Evolutionary conservation across 2,797 vertebrate species (phyloP).

Genomic region (Threskiornis aethiopicus): DNA sequence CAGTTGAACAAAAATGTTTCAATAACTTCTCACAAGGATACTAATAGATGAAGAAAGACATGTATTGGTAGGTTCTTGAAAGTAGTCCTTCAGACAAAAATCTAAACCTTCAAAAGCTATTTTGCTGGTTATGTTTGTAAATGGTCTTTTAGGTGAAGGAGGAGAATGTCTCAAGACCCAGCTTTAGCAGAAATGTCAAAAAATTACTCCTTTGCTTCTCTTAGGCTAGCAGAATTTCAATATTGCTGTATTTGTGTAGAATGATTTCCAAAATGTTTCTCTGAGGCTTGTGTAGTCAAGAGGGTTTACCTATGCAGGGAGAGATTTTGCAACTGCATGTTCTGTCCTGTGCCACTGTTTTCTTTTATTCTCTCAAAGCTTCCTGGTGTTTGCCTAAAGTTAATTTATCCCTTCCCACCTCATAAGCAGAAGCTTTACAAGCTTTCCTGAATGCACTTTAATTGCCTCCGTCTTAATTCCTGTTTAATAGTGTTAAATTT

Average conservation of each 20-base stretch:
- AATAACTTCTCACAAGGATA: background rate
- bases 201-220: background rate
- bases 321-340: background rate
- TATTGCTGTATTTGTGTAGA: background rate
- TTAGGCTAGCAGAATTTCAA: background rate
- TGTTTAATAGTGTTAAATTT: slow-evolving; percentile 34
- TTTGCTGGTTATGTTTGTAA: background rate
- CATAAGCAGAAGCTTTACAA: background rate
- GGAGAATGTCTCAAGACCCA: background rate
- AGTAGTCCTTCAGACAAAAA: background rate
- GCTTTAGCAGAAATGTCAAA: background rate
- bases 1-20: background rate
- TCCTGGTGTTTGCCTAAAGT: background rate
- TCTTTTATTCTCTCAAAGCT: background rate
- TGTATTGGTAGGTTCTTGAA: background rate
- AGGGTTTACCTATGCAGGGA: background rate
- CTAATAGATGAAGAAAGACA: background rate
- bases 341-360: background rate
- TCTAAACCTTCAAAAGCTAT: background rate
- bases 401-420: background rate
- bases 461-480: slow-evolving; percentile 27
- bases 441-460: background rate
- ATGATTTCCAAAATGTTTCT: background rate
- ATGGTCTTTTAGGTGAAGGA: background rate
- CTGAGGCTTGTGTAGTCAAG: background rate